These are phyloP conservation scores for Muntiacus reevesi DNA, from an alignment of 2,113 vertebrate genomes.

Conservation along the genomic window DNA sequence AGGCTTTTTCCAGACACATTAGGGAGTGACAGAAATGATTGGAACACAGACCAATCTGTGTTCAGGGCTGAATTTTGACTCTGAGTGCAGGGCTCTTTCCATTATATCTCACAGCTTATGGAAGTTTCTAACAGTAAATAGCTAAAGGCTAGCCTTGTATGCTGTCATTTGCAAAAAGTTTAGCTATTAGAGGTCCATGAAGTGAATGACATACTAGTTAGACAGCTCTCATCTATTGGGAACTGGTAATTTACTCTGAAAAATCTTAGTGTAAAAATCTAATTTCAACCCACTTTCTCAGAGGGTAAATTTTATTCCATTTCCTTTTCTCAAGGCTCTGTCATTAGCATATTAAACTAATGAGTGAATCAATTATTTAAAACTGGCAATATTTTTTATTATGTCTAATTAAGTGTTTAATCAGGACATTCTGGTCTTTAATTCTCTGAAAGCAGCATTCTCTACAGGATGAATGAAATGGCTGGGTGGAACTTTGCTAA, in stretches of 20 bases:
- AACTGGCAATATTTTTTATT: slow-evolving; percentile 79
- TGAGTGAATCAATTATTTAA: slow-evolving; percentile 79
- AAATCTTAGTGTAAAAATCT: slow-evolving; percentile 69
- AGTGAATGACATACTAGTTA: slow-evolving; percentile 17
- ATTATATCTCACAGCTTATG: background rate
- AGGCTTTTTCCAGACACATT: background rate
- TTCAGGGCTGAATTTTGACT: background rate
- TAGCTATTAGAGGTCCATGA: background rate
- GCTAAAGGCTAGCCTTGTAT: background rate
- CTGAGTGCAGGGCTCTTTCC: background rate
- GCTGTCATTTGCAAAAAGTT: background rate
- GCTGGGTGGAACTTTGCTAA: slow-evolving; percentile 63
- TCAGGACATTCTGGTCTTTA: slow-evolving; percentile 75
- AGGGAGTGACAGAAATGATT: background rate
- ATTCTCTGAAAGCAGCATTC: slow-evolving; percentile 71
- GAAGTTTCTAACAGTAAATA: slow-evolving; percentile 15
- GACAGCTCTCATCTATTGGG: background rate
- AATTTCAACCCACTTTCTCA: slow-evolving; percentile 68
- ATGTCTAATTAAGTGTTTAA: slow-evolving; percentile 78
- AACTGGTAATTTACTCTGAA: slow-evolving; percentile 58
- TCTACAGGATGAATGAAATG: slow-evolving; percentile 70
- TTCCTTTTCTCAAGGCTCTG: slow-evolving; percentile 74
- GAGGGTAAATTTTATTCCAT: slow-evolving; percentile 77
- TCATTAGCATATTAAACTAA: slow-evolving; percentile 78
- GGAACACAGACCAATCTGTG: background rate